phyloP scores from a whole-genome alignment of 2,888 invertebrate species.

The Anticlea derivata region DNA sequence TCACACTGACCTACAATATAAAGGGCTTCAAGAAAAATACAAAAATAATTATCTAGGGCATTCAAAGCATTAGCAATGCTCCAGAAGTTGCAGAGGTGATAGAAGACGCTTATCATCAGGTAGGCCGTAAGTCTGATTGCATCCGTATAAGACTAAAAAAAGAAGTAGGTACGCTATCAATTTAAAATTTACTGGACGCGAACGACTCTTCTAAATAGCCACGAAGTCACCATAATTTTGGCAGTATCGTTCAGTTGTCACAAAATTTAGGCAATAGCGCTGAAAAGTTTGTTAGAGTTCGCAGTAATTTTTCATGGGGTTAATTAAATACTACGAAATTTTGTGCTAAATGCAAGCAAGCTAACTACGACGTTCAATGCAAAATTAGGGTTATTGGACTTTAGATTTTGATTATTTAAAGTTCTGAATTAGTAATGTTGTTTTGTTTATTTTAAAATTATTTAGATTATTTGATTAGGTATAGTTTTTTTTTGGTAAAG shows the following conservation, averaged over 20 bases:
- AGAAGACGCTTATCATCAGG: no score
- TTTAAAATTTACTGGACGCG: slow-evolving; percentile 8
- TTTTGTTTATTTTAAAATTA: no score
- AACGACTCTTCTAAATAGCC: slow-evolving; percentile 7
- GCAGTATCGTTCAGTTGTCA: slow-evolving; percentile 28
- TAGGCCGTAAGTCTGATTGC: no score
- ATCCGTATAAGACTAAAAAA: no score
- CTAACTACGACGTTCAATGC: slow-evolving; percentile 42
- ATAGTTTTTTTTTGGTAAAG: not conserved
- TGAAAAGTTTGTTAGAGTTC: slow-evolving; percentile 51
- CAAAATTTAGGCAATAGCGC: slow-evolving; percentile 44
- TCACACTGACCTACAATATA: no score
- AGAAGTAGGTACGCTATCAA: no score
- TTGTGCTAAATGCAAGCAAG: slow-evolving; percentile 70
- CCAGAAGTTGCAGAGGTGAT: no score
- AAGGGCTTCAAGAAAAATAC: no score
- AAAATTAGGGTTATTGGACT: slow-evolving; percentile 40
- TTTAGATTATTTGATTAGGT: no score
- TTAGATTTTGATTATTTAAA: slow-evolving; percentile 17
- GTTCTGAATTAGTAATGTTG: slow-evolving; percentile 4
- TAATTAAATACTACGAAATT: slow-evolving; percentile 72
- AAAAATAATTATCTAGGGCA: no score
- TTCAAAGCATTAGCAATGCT: no score
- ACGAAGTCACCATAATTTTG: slow-evolving; percentile 19
- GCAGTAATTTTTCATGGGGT: slow-evolving; percentile 60